These are phyloP conservation scores for Pelagia noctiluca DNA, from an alignment of 30 jellyfish, hydroid and myxozoan species.

Conservation along the genomic window DNA sequence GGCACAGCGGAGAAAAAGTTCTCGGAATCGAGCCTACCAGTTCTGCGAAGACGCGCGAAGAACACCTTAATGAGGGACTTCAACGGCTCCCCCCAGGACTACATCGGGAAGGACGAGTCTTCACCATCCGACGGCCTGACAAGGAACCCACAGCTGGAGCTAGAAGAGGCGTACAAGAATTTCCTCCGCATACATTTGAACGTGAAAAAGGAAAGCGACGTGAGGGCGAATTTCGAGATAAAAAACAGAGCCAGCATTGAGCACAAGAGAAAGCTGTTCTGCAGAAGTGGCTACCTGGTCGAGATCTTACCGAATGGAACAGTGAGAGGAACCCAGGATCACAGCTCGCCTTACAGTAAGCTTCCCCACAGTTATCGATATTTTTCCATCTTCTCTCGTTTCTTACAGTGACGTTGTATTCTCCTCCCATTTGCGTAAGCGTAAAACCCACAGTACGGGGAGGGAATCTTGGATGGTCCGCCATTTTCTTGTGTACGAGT, in stretches of 20 bases:
- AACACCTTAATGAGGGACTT: conserved; percentile 16
- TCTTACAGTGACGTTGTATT: neutral
- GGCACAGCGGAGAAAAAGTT: conserved; percentile 26
- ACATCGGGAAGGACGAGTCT: conserved; percentile 46
- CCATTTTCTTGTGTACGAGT: too few species aligned
- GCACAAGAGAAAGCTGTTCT: conserved; percentile 47
- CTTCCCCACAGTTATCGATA: neutral
- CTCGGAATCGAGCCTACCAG: conserved; percentile 3
- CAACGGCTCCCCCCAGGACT: conserved; percentile 13
- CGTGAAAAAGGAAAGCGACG: conserved; percentile 1
- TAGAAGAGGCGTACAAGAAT: conserved; percentile 50
- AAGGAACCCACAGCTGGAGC: conserved; percentile 34
- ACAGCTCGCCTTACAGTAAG: conserved; percentile 59
- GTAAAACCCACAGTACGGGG: too few species aligned
- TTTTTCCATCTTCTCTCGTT: neutral
- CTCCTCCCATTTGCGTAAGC: neutral
- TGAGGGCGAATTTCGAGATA: conserved; percentile 20
- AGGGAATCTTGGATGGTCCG: too few species aligned
- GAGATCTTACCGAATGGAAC: conserved; percentile 62
- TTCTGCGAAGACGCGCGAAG: conserved; percentile 41
- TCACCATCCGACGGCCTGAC: neutral
- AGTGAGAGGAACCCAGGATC: conserved; percentile 63
- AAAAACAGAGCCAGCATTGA: conserved; percentile 49
- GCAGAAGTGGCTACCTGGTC: conserved; percentile 52
- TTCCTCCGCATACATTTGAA: conserved; percentile 42